Evolutionary conservation across 2,797 vertebrate genomes (phyloP).

Genomic region (Poeciliopsis gracilis): DNA sequence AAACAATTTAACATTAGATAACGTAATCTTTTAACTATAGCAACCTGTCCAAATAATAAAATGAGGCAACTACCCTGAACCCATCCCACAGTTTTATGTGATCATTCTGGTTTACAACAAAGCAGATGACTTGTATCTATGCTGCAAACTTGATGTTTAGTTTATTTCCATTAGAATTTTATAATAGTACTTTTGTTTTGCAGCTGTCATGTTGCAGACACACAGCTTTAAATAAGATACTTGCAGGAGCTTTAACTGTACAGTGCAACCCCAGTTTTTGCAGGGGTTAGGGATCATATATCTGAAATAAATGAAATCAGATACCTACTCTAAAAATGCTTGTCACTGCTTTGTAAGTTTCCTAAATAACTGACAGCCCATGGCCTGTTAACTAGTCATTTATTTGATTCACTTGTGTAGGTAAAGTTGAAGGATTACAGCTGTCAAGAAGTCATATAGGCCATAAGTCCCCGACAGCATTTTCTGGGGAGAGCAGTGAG

Average conservation of each 20-base stretch:
- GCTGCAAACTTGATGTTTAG: background rate
- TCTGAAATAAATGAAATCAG: background rate
- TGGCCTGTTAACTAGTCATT: background rate
- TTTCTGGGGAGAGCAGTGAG: background rate
- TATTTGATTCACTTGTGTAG: background rate
- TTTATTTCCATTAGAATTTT: background rate
- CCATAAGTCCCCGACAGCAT: background rate
- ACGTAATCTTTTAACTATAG: background rate
- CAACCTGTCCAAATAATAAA: constrained; percentile 23
- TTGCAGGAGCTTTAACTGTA: background rate
- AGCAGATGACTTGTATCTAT: background rate
- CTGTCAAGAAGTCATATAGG: background rate
- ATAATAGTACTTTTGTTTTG: background rate
- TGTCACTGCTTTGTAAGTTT: background rate
- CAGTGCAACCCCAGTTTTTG: background rate
- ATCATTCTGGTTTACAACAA: constrained; percentile 25
- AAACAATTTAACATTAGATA: constrained; percentile 15
- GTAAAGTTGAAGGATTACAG: background rate
- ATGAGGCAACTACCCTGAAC: constrained; percentile 13
- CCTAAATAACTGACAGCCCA: too few relatives aligned
- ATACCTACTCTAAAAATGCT: background rate
- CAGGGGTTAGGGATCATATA: background rate
- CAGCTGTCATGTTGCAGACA: background rate
- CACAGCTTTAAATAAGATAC: background rate
- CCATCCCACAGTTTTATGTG: constrained; percentile 18